Evolutionary conservation across 2,113 vertebrate species (phyloP).

Genomic region (Serinus canaria): DNA sequence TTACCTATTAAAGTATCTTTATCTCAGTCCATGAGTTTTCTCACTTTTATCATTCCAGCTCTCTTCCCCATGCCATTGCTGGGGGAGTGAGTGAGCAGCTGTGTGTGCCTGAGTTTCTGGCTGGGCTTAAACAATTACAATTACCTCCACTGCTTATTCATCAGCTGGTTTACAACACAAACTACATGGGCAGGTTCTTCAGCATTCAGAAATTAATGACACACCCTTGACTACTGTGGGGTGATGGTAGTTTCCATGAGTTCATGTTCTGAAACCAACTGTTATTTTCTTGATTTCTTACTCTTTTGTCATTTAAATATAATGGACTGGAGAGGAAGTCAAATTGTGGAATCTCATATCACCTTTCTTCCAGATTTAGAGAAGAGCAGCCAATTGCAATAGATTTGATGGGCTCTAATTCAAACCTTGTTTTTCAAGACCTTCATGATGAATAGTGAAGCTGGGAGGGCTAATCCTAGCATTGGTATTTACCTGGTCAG

Average conservation of each 20-base stretch:
- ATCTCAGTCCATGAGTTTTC: neutral
- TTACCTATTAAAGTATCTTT: neutral
- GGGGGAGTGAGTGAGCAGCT: neutral
- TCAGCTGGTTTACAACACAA: neutral
- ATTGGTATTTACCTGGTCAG: neutral
- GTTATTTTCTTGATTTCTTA: neutral
- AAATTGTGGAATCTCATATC: neutral
- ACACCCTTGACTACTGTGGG: neutral
- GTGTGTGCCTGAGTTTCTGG: rapidly evolving
- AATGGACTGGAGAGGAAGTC: neutral
- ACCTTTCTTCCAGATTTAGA: neutral
- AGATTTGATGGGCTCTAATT: neutral
- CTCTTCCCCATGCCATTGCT: neutral
- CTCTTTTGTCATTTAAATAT: neutral
- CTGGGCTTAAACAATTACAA: neutral
- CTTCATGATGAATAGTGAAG: neutral
- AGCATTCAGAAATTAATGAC: neutral
- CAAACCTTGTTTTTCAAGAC: neutral
- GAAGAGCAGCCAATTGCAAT: neutral
- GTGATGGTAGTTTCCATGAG: neutral
- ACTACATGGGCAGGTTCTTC: neutral
- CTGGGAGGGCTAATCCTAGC: neutral
- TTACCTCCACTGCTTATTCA: neutral
- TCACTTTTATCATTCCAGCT: neutral
- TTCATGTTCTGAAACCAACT: neutral